Percentiles rank a stretch among this genome's conserved stretches.
These are phyloP conservation scores for Eucidaris tribuloides DNA, from an alignment of 35 echinoderm and acorn worm species.

Conservation along the genomic window DNA sequence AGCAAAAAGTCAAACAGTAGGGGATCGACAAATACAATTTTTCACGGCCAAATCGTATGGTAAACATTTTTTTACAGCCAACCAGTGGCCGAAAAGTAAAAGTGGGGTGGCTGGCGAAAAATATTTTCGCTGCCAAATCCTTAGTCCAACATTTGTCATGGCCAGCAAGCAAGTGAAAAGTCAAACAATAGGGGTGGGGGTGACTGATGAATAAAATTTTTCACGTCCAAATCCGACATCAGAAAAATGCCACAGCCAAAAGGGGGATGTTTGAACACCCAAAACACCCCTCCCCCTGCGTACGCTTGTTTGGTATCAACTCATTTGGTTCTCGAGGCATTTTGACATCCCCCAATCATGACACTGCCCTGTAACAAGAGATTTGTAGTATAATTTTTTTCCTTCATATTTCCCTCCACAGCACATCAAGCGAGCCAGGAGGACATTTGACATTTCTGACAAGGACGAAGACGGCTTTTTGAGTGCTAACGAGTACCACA, in stretches of 20 bases:
- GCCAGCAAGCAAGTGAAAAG: background rate
- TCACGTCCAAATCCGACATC: background rate
- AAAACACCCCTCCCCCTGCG: too few species aligned
- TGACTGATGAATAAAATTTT: background rate
- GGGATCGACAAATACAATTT: too few species aligned
- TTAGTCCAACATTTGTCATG: background rate
- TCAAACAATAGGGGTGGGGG: background rate
- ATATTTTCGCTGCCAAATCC: too few species aligned
- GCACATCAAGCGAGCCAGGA: constrained; percentile 49
- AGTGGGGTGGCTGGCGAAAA: too few species aligned
- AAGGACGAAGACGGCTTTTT: constrained; percentile 51
- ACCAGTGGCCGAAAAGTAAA: too few species aligned
- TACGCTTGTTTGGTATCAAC: background rate
- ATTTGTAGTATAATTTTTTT: background rate
- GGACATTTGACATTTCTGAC: constrained; percentile 35
- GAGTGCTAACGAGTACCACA: constrained; percentile 21
- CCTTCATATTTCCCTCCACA: background rate
- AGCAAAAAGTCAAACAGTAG: too few species aligned
- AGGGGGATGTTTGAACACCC: too few species aligned
- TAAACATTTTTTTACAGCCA: too few species aligned
- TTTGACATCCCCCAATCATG: too few species aligned
- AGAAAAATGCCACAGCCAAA: background rate
- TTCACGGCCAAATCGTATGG: too few species aligned
- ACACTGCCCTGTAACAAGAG: background rate
- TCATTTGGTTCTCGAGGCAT: too few species aligned